Evolutionary conservation across 2,113 vertebrate genomes (phyloP), one percentile per base, ranked within the genome.

Genomic region (Chlorocebus sabaeus): DNA sequence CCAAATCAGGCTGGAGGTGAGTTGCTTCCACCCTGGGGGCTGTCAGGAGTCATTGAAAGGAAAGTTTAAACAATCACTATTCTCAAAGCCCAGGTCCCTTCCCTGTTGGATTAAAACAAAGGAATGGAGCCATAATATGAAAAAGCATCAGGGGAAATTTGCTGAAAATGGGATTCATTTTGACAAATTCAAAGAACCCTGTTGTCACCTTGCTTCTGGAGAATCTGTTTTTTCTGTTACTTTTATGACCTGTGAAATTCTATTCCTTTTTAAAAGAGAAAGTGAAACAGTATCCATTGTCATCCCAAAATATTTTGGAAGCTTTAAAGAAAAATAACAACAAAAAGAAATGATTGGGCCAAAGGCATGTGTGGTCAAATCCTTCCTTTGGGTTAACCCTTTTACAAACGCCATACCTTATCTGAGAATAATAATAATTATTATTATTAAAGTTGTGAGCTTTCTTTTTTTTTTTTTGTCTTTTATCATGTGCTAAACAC

Each of bases 11-110:
- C 95, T 98, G 75, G 94, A 98, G 98, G 98, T 98, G 98, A 98
- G 97, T 98, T 96, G 95, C 96, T 78, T 97, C 98, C 96, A 96
- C 97, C 95, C 97, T 89, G 2, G 11, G 92, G 89, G 95, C 96
- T 98, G 90, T 97, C 97, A 97, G 97, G 87, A 98, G 97, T 94
- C 92, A 72, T 98, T 97, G 98, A 98, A 98, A 98, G 98, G 97
- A 98, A 73, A 96, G 97, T 98, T 98, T 98, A 98, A 98, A 98
- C 98, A 98, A 98, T 98, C 97, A 93, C 98, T 97, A 89, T 90
- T 97, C 96, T 98, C 97, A 98, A 98, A 98, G 64, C 89, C 76
- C 57, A 50, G 52, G 61, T 48, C 61, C 68, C 59, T 25, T 87
- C 67, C 82, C 85, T 8, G 0, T 6, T 52, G 48, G 82, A 86